Conservation (phyloP, 2,797 vertebrate genomes). For the Gephyroberyx darwinii region DNA sequence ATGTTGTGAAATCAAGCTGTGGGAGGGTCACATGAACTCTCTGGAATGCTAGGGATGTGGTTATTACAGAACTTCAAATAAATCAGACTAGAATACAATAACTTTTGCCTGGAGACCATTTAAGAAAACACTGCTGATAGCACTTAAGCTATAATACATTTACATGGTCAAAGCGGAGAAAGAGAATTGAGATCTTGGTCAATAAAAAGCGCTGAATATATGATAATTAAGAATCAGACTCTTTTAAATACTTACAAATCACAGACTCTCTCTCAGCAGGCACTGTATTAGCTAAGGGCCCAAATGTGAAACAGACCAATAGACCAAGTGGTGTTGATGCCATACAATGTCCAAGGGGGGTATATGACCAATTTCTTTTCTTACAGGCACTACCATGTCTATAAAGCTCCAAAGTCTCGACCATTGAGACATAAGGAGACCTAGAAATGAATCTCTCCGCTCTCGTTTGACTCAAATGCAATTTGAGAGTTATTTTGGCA, state of each 20-base stretch:
- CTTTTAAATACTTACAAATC: background rate
- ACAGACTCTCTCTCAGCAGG: too few relatives aligned
- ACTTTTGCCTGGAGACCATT: background rate
- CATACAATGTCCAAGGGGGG: too few relatives aligned
- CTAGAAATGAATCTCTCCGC: too few relatives aligned
- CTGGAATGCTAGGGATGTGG: background rate
- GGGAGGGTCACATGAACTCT: background rate
- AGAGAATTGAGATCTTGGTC: background rate
- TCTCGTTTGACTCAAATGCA: too few relatives aligned
- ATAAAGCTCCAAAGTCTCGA: background rate
- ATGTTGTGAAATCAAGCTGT: constrained; percentile 33
- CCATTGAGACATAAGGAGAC: too few relatives aligned
- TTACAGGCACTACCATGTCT: background rate
- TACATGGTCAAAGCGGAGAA: background rate
- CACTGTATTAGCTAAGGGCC: too few relatives aligned
- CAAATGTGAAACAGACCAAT: too few relatives aligned
- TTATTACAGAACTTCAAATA: constrained; percentile 8
- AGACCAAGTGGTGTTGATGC: too few relatives aligned
- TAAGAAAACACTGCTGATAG: background rate
- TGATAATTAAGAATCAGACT: too few relatives aligned
- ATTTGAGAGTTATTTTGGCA: too few relatives aligned
- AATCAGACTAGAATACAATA: background rate
- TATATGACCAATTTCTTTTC: background rate
- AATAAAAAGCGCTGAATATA: background rate
- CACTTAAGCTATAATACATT: background rate